Conservation (phyloP, 2,888 invertebrate species). For the Meteorus cinctellus region DNA sequence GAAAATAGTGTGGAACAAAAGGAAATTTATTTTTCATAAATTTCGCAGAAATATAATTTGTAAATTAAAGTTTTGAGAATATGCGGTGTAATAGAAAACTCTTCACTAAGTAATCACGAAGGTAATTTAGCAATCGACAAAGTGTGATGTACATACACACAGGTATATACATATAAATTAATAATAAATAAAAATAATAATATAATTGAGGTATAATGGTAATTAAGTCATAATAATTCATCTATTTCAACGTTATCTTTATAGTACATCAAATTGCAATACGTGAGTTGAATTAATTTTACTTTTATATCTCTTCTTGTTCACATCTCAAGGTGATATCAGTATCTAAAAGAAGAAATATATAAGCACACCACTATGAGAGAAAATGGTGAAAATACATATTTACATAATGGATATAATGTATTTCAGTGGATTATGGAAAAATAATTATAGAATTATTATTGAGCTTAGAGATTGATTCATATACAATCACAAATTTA, state of each 20-base stretch:
- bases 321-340: neutral
- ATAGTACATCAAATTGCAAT: constrained; percentile 14
- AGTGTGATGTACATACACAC: neutral
- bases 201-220: constrained; percentile 11
- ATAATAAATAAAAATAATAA: constrained; percentile 1
- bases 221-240: constrained; percentile 7
- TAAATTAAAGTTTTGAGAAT: neutral
- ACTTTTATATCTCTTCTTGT: neutral
- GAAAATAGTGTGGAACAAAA: no score
- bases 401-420: neutral
- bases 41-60: neutral
- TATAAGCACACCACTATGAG: neutral
- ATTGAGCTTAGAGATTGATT: no score
- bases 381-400: neutral
- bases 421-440: neutral
- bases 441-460: neutral
- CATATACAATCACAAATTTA: no score
- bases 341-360: neutral
- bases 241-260: constrained; percentile 13
- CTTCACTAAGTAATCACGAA: neutral
- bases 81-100: neutral
- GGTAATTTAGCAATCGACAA: constrained; percentile 1
- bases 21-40: neutral
- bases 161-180: neutral
- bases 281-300: neutral